A percentile compares a stretch with the other conserved stretches of the same genome.
Evolutionary conservation across 64 coral and sea anemone genomes (phyloP).

Genomic region (Orbicella faveolata): DNA sequence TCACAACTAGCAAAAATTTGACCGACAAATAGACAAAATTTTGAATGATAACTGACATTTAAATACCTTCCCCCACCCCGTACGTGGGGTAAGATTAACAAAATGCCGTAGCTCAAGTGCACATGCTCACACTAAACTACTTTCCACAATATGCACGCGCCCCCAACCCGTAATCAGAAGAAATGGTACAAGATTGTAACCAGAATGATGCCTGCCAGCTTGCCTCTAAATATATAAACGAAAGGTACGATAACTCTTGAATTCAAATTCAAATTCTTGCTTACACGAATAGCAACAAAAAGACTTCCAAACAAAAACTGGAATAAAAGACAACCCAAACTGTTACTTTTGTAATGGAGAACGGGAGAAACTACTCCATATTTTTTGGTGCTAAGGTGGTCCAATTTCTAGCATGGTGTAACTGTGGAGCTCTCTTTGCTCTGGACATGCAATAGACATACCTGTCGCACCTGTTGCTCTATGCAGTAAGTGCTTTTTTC

Average conservation of each 20-base stretch:
- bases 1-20: not conserved
- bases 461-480: not conserved
- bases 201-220: conserved; percentile 18
- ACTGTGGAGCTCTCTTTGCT: not conserved
- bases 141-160: not conserved
- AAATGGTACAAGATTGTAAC: conserved; percentile 25
- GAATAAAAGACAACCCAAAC: conserved; percentile 18
- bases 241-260: not conserved
- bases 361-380: not conserved
- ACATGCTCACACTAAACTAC: conserved; percentile 27
- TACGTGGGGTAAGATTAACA: not conserved
- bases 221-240: not conserved
- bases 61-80: too few relatives aligned
- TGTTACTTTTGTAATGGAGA: conserved; percentile 19
- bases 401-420: conserved; percentile 5
- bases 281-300: conserved; percentile 26
- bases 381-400: conserved; percentile 4
- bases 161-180: not conserved
- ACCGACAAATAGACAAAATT: not conserved
- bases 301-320: conserved; percentile 15
- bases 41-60: too few relatives aligned
- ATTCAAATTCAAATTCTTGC: conserved; percentile 17
- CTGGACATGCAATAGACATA: not conserved
- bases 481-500: too few relatives aligned
- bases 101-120: conserved; percentile 20